Evolutionary conservation across 2,888 invertebrate species (phyloP), one percentile per base, ranked within the genome.

Genomic region (Onthophagus sagittarius): DNA sequence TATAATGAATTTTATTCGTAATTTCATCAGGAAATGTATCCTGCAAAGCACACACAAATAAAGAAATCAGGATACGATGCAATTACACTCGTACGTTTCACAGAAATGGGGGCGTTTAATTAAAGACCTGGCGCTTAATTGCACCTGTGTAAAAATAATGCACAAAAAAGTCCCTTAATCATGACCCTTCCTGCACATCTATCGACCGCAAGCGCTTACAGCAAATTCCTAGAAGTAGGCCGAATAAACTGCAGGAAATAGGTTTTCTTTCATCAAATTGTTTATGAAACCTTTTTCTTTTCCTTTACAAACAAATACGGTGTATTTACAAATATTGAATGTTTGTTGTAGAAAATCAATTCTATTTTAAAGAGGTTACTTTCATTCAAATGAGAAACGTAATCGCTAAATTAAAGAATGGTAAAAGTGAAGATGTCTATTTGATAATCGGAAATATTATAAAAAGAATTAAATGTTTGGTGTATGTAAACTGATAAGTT

Each of bases 91-190:
- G 39, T 53, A 53, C 39, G 11, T 53, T 11, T 53, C 39, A 53
- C 39, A 67, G 67, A 67, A 67, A 31, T 23, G 67, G 31, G 15
- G 32, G 67, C 67, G 67, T 67, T 67, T 67, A 67, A 67, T 67
- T 67, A 67, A 32, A 67, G 67, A 23, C 23, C 31, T 67, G 67
- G 31, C 23, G 31, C 67, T 32, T 67, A 67, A 67, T 67, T 67
- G 67, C 67, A 67, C 32, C 67, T 32, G 31, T 32, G 31, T 67
- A 32, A 67, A 53, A 67, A 67, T 67, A 67, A 67, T 32, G 31
- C 67, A 67, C 67, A 67, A 67, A 67, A 53, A 67, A 67, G 67
- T 67, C 31, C 31, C 31, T 67, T 67, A 67, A 67, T 67, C 32
- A 67, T 32, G 67, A 67, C 31, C 67, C 67, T 23, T 32, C 67